A percentile compares a stretch with the other conserved stretches of the same genome.
Evolutionary conservation across 2,888 invertebrate species (phyloP).

Genomic region (Baronia brevicornis): DNA sequence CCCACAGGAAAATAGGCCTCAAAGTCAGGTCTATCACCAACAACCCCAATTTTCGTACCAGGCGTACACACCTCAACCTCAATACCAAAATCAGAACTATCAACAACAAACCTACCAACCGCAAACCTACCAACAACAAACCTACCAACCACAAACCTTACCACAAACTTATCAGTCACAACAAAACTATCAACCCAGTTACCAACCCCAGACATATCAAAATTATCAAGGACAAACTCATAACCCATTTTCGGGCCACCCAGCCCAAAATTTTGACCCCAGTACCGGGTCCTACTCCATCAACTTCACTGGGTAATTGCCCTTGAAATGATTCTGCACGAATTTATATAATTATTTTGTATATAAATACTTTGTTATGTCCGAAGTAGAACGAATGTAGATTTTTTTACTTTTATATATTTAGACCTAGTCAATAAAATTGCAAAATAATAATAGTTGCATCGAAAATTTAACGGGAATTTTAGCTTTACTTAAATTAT

Average conservation of each 20-base stretch:
- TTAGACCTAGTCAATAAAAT: conserved; percentile 52
- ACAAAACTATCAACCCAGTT: conserved; percentile 30
- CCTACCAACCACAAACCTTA: conserved; percentile 31
- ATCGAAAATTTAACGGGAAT: conserved; percentile 15
- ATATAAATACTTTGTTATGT: conserved; percentile 12
- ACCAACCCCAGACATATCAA: conserved; percentile 37
- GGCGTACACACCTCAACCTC: conserved; percentile 47
- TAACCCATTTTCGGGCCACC: conserved; percentile 78
- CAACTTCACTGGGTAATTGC: conserved; percentile 78
- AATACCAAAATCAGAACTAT: conserved; percentile 40
- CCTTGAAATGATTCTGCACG: conserved; percentile 9
- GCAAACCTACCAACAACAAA: conserved; percentile 33
- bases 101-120: conserved; percentile 33
- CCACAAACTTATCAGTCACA: conserved; percentile 39
- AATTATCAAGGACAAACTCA: conserved; percentile 49
- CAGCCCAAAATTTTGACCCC: conserved; percentile 83
- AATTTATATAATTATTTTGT: conserved; percentile 3
- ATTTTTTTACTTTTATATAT: conserved; percentile 22
- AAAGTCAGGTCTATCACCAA: conserved; percentile 60
- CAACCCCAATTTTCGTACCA: conserved; percentile 62
- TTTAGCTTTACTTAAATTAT: conserved; percentile 26
- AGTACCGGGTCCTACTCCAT: conserved; percentile 86
- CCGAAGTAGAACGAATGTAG: conserved; percentile 26
- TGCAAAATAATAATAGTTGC: conserved; percentile 4
- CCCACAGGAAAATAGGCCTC: conserved; percentile 45